Conservation (phyloP, 2,113 vertebrate species). For the Calcarius ornatus region DNA sequence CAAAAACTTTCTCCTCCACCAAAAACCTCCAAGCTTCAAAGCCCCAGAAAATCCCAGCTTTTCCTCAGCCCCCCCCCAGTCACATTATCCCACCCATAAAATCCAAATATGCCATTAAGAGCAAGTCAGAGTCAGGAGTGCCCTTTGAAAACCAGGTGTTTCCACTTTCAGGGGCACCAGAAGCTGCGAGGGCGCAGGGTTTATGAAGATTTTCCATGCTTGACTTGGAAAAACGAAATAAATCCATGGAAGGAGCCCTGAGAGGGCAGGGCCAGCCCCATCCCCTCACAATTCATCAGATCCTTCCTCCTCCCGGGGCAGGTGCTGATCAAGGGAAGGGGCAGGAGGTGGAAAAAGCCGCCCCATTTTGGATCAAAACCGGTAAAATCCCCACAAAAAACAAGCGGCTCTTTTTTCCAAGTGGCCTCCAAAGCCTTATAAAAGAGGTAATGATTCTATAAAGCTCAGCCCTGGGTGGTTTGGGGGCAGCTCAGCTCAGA, state of each 20-base stretch:
- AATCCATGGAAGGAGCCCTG: neutral
- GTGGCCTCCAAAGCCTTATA: neutral
- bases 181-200: neutral
- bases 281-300: conserved; percentile 29
- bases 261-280: neutral
- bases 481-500: neutral
- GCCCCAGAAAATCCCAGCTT: neutral
- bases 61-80: neutral
- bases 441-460: neutral
- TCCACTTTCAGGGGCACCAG: conserved; percentile 23
- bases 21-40: neutral
- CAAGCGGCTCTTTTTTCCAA: neutral
- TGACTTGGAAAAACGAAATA: neutral
- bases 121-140: neutral
- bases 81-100: neutral
- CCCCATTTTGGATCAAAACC: neutral
- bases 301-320: neutral
- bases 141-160: conserved; percentile 61
- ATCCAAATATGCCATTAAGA: conserved; percentile 2
- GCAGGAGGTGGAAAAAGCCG: neutral
- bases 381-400: neutral
- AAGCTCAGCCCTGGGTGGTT: neutral
- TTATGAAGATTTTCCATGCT: conserved; percentile 51
- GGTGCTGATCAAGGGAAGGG: neutral
- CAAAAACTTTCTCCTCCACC: neutral